Percentiles rank a stretch among this genome's conserved stretches.
Evolutionary conservation across 2,888 invertebrate species (phyloP).

Genomic region (Parapristionchus giblindavisi): DNA sequence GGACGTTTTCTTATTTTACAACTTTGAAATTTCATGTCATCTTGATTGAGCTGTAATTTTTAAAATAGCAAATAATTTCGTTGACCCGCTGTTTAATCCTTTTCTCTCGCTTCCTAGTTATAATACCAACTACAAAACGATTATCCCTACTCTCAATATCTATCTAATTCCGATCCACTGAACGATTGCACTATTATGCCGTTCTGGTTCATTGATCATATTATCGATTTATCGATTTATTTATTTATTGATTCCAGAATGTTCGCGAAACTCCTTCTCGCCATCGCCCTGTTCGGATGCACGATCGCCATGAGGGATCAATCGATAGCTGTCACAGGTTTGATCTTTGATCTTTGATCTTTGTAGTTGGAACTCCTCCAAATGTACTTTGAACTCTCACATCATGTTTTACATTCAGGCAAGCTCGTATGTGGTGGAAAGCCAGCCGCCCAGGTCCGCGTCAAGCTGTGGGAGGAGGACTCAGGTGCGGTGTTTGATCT

Average conservation of each 20-base stretch:
- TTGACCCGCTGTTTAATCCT: neutral
- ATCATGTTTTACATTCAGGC: slow-evolving; percentile 41
- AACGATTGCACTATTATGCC: neutral
- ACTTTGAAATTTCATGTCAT: too few species aligned
- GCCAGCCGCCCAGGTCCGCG: slow-evolving; percentile 51
- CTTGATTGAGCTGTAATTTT: too few species aligned
- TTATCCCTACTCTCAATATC: neutral
- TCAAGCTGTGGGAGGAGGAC: slow-evolving; percentile 62
- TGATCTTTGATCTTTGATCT: neutral
- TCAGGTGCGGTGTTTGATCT: slow-evolving; percentile 48
- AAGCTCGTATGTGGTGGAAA: slow-evolving; percentile 51
- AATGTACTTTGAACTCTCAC: neutral
- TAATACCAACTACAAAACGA: too few species aligned
- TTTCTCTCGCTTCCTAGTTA: neutral
- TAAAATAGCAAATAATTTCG: neutral
- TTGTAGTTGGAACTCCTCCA: too few species aligned
- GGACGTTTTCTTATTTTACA: too few species aligned
- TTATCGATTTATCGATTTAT: neutral
- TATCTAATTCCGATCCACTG: neutral
- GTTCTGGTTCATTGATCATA: neutral
- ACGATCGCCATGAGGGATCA: slow-evolving; percentile 56
- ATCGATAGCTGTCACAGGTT: slow-evolving; percentile 51
- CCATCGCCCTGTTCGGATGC: slow-evolving; percentile 41
- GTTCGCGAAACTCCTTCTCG: slow-evolving; percentile 32
- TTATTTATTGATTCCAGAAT: slow-evolving; percentile 33